phyloP scores from a whole-genome alignment of 2,888 invertebrate species.

The Oligia fasciuncula region DNA sequence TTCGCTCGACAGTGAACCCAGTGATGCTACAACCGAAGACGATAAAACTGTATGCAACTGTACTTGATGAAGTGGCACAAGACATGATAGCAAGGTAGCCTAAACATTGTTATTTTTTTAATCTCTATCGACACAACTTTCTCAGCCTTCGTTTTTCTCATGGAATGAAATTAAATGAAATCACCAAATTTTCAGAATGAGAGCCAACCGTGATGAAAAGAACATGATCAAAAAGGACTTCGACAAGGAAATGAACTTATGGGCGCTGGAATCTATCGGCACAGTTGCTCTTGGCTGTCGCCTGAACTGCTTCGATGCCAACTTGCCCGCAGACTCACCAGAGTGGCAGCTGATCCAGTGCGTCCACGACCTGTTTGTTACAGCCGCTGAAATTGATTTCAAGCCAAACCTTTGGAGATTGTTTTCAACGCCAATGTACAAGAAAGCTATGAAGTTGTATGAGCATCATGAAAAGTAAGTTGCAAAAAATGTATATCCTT shows the following conservation, averaged over 20 bases:
- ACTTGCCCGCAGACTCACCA: slow-evolving; percentile 78
- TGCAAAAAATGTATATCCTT: not conserved
- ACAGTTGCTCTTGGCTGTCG: slow-evolving; percentile 82
- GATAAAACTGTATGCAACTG: slow-evolving; percentile 91
- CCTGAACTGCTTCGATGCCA: slow-evolving; percentile 78
- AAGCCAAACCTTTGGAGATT: slow-evolving; percentile 79
- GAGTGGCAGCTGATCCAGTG: slow-evolving; percentile 76
- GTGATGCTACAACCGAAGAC: slow-evolving; percentile 93
- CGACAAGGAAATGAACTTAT: slow-evolving; percentile 89
- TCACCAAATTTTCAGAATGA: slow-evolving; percentile 83
- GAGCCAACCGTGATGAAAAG: slow-evolving; percentile 84
- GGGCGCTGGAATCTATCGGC: slow-evolving; percentile 91
- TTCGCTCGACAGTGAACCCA: slow-evolving; percentile 93
- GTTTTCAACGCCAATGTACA: slow-evolving; percentile 75
- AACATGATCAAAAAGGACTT: slow-evolving; percentile 90
- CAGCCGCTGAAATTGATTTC: slow-evolving; percentile 75
- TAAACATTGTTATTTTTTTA: too few relatives aligned
- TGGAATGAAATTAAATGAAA: not conserved
- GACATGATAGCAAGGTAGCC: slow-evolving; percentile 91
- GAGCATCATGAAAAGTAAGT: slow-evolving; percentile 78
- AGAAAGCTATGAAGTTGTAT: slow-evolving; percentile 78
- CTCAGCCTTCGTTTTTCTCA: not conserved
- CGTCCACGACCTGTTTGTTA: slow-evolving; percentile 75
- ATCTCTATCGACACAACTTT: too few relatives aligned
- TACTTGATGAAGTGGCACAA: slow-evolving; percentile 91